Evolutionary conservation across 2,797 vertebrate genomes (phyloP).

Genomic region (Pangasius mekongensis): DNA sequence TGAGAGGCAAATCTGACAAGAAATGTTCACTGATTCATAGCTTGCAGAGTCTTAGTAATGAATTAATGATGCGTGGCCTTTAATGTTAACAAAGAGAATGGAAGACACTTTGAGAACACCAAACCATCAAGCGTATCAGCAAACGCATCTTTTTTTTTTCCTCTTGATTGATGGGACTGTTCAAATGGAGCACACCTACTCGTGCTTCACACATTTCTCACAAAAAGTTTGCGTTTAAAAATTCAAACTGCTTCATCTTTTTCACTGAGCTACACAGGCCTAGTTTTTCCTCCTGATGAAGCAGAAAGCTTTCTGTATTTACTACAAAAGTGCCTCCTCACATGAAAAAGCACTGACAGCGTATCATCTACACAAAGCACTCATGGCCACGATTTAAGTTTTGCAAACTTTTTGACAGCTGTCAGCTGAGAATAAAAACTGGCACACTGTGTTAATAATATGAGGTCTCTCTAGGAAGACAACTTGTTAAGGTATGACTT

Average conservation of each 20-base stretch:
- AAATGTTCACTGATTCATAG: constrained; percentile 70
- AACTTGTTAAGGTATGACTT: constrained; percentile 11
- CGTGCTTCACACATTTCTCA: constrained; percentile 58
- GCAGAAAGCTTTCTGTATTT: constrained; percentile 65
- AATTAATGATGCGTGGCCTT: constrained; percentile 78
- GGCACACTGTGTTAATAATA: constrained; percentile 45
- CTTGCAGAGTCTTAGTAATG: constrained; percentile 70
- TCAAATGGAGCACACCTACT: constrained; percentile 73
- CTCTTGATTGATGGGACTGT: constrained; percentile 72
- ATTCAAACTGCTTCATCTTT: constrained; percentile 69
- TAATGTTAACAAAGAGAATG: constrained; percentile 62
- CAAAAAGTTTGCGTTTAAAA: constrained; percentile 68
- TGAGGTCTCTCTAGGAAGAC: constrained; percentile 56
- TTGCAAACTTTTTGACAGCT: constrained; percentile 77
- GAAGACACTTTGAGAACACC: constrained; percentile 73
- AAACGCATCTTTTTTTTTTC: constrained; percentile 49
- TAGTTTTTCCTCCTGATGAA: constrained; percentile 73
- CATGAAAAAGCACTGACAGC: constrained; percentile 72
- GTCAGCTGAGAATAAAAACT: constrained; percentile 73
- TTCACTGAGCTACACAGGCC: constrained; percentile 63
- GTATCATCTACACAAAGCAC: constrained; percentile 79
- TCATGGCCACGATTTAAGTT: constrained; percentile 76
- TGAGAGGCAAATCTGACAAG: constrained; percentile 67
- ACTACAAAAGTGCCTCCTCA: constrained; percentile 72
- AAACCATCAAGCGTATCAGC: constrained; percentile 72